A percentile compares a stretch with the other conserved stretches of the same genome.
Conservation (phyloP, 2,113 vertebrate genomes). For the Labeo catla region DNA sequence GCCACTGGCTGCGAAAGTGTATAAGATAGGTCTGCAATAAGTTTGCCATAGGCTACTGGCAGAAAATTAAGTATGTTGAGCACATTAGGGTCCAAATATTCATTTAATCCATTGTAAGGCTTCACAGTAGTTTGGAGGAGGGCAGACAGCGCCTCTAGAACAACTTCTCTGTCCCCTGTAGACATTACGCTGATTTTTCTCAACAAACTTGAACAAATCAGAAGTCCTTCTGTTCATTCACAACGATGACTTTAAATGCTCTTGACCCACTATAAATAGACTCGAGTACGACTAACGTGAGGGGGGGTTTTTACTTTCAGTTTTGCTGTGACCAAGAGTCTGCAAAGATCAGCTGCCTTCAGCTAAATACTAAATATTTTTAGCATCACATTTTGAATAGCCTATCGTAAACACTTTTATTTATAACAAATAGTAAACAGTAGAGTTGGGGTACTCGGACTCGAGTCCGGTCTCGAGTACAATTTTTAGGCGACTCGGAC, state of each 20-base stretch:
- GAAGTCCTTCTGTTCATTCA: not conserved
- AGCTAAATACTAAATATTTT: no score
- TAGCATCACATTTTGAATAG: no score
- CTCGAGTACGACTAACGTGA: not conserved
- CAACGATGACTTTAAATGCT: not conserved
- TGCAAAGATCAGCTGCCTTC: no score
- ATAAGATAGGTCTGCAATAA: not conserved
- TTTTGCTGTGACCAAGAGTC: not conserved
- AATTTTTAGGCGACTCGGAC: no score
- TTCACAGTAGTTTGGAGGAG: conserved; percentile 5
- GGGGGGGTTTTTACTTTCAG: conserved; percentile 25
- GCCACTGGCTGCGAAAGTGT: not conserved
- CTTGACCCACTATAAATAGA: not conserved
- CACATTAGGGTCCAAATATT: not conserved
- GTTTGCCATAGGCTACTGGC: not conserved
- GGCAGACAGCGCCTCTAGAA: conserved; percentile 31
- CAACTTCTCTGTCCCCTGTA: conserved; percentile 22
- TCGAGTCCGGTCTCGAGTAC: no score
- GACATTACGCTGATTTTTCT: not conserved
- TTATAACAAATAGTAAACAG: no score
- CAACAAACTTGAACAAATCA: not conserved
- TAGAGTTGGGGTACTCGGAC: no score
- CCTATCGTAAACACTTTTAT: no score
- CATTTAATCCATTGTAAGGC: not conserved
- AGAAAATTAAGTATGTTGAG: conserved; percentile 40